These are phyloP conservation scores for Microctenopoma stevenorrisi DNA, from an alignment of 2,797 vertebrate genomes.

Conservation along the genomic window DNA sequence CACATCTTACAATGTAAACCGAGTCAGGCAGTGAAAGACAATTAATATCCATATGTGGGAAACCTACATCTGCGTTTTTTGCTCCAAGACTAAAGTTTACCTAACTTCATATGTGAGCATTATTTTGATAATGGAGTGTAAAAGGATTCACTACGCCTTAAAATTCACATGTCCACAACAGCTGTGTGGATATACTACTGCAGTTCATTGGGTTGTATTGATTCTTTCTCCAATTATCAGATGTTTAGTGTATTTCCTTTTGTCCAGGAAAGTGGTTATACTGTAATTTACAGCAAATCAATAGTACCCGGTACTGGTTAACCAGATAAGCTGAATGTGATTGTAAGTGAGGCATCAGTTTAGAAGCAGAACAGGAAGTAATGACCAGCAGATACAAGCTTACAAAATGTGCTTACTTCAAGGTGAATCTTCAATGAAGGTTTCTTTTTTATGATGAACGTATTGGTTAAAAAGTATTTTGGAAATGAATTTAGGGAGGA, in stretches of 20 bases:
- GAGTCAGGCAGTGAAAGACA: conserved; percentile 17
- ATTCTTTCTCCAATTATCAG: conserved; percentile 53
- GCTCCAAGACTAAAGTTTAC: conserved; percentile 35
- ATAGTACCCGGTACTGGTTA: conserved; percentile 8
- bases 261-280: conserved; percentile 44
- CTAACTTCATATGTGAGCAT: conserved; percentile 25
- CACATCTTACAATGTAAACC: conserved; percentile 1
- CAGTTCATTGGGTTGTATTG: conserved; percentile 49
- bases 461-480: conserved; percentile 10
- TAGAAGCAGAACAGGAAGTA: conserved; percentile 16
- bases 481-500: conserved; percentile 1
- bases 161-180: conserved; percentile 45
- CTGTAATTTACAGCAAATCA: conserved; percentile 53
- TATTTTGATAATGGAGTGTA: conserved; percentile 42
- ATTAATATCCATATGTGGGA: conserved; percentile 47
- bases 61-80: conserved; percentile 19
- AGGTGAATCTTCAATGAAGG: neutral
- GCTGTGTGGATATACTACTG: conserved; percentile 36
- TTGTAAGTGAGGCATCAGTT: conserved; percentile 34
- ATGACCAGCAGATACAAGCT: neutral
- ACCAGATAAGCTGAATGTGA: neutral
- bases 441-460: neutral
- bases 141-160: conserved; percentile 11
- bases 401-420: neutral
- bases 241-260: conserved; percentile 53